phyloP scores from a whole-genome alignment of 2,888 invertebrate genomes.

The Hermodice carunculata region DNA sequence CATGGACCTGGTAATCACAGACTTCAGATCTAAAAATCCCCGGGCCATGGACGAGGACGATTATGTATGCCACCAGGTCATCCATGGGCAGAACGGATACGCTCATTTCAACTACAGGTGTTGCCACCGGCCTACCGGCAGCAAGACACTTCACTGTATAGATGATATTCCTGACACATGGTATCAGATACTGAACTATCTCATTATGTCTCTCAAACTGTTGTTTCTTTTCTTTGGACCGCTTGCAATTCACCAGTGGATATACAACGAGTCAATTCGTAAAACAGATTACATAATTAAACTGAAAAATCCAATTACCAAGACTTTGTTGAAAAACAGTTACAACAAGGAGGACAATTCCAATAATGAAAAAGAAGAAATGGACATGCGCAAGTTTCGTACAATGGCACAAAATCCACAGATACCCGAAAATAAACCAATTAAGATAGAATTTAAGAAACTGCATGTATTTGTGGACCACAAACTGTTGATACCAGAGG shows the following conservation, averaged over 20 bases:
- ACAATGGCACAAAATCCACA: too few relatives aligned
- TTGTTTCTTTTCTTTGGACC: slow-evolving; percentile 61
- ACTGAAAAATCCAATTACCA: slow-evolving; percentile 28
- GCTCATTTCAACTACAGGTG: slow-evolving; percentile 58
- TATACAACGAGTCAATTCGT: slow-evolving; percentile 59
- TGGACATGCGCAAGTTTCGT: too few relatives aligned
- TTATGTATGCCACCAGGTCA: slow-evolving; percentile 53
- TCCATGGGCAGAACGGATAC: slow-evolving; percentile 43
- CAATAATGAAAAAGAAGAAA: too few relatives aligned
- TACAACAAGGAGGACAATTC: too few relatives aligned
- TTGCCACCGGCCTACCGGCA: slow-evolving; percentile 46
- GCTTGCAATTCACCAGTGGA: slow-evolving; percentile 53
- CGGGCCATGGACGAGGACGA: slow-evolving; percentile 10
- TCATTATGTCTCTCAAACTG: slow-evolving; percentile 57
- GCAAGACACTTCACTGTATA: slow-evolving; percentile 43
- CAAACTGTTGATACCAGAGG: slow-evolving; percentile 38
- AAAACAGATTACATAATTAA: slow-evolving; percentile 60
- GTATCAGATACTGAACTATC: slow-evolving; percentile 56
- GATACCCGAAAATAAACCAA: too few relatives aligned
- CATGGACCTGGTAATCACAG: slow-evolving; percentile 45
- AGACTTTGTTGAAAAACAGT: slow-evolving; percentile 42
- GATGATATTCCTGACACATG: slow-evolving; percentile 52
- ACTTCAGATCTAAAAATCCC: slow-evolving; percentile 33
- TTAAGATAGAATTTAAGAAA: too few relatives aligned
- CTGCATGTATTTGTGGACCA: slow-evolving; percentile 41